Conservation (phyloP, 2,888 invertebrate genomes). For the Oscheius onirici region DNA sequence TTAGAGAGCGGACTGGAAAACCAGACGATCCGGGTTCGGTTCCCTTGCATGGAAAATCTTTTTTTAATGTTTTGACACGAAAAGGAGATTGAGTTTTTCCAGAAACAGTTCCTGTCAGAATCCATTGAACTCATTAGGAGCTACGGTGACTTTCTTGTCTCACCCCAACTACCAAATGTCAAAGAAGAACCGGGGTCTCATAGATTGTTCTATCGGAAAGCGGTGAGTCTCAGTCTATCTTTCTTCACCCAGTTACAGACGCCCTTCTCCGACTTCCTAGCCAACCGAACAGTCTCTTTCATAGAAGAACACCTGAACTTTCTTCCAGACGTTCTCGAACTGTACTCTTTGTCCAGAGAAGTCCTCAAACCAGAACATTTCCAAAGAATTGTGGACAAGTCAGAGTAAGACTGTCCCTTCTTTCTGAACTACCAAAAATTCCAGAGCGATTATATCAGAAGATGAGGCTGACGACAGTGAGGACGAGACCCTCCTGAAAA, state of each 20-base stretch:
- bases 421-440: neutral
- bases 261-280: neutral
- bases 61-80: too few species aligned
- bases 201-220: neutral
- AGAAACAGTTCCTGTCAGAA: constrained; percentile 1
- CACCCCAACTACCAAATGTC: neutral
- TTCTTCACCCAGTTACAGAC: neutral
- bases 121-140: neutral
- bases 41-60: neutral
- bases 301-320: constrained; percentile 6
- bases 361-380: neutral
- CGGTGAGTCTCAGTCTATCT: neutral
- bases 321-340: neutral
- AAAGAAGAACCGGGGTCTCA: neutral
- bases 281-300: neutral
- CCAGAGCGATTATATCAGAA: constrained; percentile 6
- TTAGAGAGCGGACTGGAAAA: too few species aligned
- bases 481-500: neutral
- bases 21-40: neutral
- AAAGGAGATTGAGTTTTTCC: too few species aligned
- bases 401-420: constrained; percentile 1
- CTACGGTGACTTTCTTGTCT: constrained; percentile 2
- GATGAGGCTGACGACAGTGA: constrained; percentile 1
- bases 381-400: neutral
- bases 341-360: neutral